A percentile compares a stretch with the other conserved stretches of the same genome.
Evolutionary conservation across 1,140 invertebrate species (phyloP).

Genomic region (Luehdorfia chinensis): DNA sequence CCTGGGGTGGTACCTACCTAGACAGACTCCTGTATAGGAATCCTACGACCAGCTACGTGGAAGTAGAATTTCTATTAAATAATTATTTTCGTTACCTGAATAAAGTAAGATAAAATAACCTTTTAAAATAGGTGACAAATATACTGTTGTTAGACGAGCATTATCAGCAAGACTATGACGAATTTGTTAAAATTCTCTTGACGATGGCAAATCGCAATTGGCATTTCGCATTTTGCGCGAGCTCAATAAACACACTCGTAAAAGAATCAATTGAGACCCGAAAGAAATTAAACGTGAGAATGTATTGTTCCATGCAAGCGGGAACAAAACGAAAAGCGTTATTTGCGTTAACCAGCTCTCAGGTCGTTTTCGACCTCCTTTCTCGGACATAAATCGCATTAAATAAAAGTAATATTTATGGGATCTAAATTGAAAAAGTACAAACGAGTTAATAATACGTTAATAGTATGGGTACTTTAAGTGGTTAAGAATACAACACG

Average conservation of each 20-base stretch:
- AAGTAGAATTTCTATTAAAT: too few species aligned
- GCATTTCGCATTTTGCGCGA: conserved; percentile 61
- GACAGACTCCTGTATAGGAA: too few species aligned
- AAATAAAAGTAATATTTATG: conserved; percentile 62
- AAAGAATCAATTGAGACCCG: conserved; percentile 70
- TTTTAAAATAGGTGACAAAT: too few species aligned
- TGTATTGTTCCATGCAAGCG: conserved; percentile 71
- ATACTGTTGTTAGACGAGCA: too few species aligned
- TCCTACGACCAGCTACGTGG: too few species aligned
- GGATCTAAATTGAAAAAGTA: conserved; percentile 45
- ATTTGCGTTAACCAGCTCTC: conserved; percentile 64
- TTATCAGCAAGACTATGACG: conserved; percentile 4
- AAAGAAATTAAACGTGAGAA: conserved; percentile 77
- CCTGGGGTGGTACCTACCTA: too few species aligned
- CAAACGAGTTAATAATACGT: conserved; percentile 33
- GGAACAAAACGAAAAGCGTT: conserved; percentile 63
- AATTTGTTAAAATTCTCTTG: background rate
- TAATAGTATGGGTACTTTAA: too few species aligned
- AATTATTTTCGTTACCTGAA: too few species aligned
- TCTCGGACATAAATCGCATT: conserved; percentile 62
- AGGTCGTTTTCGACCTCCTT: conserved; percentile 69
- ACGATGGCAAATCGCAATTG: conserved; percentile 48
- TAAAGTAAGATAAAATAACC: too few species aligned
- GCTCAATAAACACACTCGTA: conserved; percentile 74
- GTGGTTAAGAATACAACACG: too few species aligned